Evolutionary conservation across 2,888 invertebrate genomes (phyloP).

Genomic region (Zeuzera pyrina): DNA sequence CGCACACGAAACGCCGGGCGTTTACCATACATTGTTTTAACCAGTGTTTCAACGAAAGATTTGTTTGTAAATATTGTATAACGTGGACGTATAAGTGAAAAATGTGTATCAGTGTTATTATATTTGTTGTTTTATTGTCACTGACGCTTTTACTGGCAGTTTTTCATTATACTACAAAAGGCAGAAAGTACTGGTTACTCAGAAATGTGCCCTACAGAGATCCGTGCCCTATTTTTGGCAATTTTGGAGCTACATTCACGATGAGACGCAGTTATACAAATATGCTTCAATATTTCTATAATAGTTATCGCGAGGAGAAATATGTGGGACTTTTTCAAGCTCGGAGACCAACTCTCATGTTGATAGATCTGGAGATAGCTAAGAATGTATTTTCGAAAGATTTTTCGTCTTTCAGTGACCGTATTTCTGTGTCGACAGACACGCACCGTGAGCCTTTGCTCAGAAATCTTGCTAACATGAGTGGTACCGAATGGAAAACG

Average conservation of each 20-base stretch:
- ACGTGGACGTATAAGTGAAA: slow-evolving; percentile 13
- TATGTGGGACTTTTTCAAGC: slow-evolving; percentile 64
- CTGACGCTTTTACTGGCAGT: slow-evolving; percentile 38
- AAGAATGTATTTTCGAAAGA: slow-evolving; percentile 50
- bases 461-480: slow-evolving; percentile 60
- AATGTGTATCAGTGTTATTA: slow-evolving; percentile 40
- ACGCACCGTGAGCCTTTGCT: slow-evolving; percentile 57
- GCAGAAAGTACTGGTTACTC: slow-evolving; percentile 55
- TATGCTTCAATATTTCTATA: slow-evolving; percentile 52
- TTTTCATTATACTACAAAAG: slow-evolving; percentile 49
- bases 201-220: slow-evolving; percentile 59
- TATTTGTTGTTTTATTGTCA: slow-evolving; percentile 35
- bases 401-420: slow-evolving; percentile 52
- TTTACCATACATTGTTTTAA: neutral
- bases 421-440: slow-evolving; percentile 53
- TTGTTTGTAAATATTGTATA: too few species aligned
- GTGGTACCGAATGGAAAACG: slow-evolving; percentile 60
- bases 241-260: slow-evolving; percentile 56
- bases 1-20: slow-evolving; percentile 29
- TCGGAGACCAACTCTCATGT: slow-evolving; percentile 53
- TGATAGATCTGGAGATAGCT: slow-evolving; percentile 51
- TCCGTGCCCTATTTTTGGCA: slow-evolving; percentile 65
- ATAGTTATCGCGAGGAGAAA: slow-evolving; percentile 40
- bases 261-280: slow-evolving; percentile 53
- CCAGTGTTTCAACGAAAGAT: neutral